Evolutionary conservation across 2,113 vertebrate species (phyloP).

Genomic region (Echinops telfairi): DNA sequence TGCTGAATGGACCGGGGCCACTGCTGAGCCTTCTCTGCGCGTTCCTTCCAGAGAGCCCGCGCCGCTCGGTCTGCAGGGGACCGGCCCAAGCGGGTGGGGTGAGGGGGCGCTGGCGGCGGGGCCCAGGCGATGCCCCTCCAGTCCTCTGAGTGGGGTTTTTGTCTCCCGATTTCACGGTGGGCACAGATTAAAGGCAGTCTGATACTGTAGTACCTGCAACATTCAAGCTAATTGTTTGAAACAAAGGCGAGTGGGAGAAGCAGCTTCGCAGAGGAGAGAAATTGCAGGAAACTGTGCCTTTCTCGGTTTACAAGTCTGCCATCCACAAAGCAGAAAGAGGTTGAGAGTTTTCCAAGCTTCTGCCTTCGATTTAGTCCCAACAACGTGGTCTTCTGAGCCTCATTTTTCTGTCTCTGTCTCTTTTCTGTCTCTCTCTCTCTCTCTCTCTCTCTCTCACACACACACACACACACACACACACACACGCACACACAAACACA

Average conservation of each 20-base stretch:
- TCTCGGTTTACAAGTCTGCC: neutral
- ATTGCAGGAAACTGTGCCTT: constrained; percentile 44
- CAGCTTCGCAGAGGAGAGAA: constrained; percentile 32
- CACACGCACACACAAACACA: neutral
- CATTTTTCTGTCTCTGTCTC: neutral
- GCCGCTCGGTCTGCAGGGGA: neutral
- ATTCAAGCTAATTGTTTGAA: constrained; percentile 72
- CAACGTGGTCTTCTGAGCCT: neutral
- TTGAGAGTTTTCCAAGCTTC: constrained; percentile 41
- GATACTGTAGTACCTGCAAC: constrained; percentile 46
- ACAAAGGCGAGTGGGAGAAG: constrained; percentile 77
- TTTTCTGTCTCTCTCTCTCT: too few species aligned
- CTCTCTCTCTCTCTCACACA: too few species aligned
- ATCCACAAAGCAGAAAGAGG: constrained; percentile 32
- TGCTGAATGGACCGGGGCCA: neutral
- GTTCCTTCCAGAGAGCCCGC: neutral
- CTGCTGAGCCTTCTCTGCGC: neutral
- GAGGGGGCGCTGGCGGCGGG: neutral
- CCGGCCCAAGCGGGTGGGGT: neutral
- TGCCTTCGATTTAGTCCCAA: constrained; percentile 21
- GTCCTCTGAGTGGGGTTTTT: neutral
- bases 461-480: neutral
- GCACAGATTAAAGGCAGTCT: constrained; percentile 9
- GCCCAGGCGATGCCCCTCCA: neutral
- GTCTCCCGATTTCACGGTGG: constrained; percentile 20